Evolutionary conservation across 2,888 invertebrate species (phyloP), one percentile per base, ranked within the genome.

Genomic region (Osmoderma eremita): DNA sequence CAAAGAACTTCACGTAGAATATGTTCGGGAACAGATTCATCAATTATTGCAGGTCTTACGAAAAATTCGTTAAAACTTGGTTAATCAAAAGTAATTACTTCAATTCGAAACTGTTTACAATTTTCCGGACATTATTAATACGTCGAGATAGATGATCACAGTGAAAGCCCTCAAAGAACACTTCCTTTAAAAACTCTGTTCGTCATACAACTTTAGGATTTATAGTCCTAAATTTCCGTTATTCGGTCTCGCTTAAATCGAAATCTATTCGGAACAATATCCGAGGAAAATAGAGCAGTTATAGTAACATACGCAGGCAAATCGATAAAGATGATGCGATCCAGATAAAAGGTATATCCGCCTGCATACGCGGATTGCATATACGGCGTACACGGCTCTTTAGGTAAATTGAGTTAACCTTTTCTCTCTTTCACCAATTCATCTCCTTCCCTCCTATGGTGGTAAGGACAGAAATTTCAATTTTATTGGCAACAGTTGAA

Each of bases 321-420:
- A 10, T 50, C 20, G 50, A 20, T 50, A 50, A 24, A 50, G 12
- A 50, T 50, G 50, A 50, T 50, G 22, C 22, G 50, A n/a, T 22
- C 22, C n/a, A n/a, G 22, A 1, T 50, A 18, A 8, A 17, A 10
- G 15, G 18, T 18, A 24, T 22, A 24, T 50, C 18, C 20, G 20
- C 18, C 8, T 50, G 22, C 22, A 22, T 50, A 50, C 22, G 30
- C 3, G 30, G 30, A 30, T 30, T 30, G 30, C 30, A 30, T 30
- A 10, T 30, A 30, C 30, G 30, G 30, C 30, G 30, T 30, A 30
- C 30, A 6, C 1, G 8, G 10, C 10, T 10, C 30, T 30, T 3
- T 30, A 30, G 10, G 30, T 30, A 30, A 30, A 30, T 30, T 30
- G 30, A 30, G 30, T 30, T 30, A 30, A 30, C 30, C 10, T 30